Conservation (phyloP, 1,140 invertebrate species). For the Pinna nobilis region DNA sequence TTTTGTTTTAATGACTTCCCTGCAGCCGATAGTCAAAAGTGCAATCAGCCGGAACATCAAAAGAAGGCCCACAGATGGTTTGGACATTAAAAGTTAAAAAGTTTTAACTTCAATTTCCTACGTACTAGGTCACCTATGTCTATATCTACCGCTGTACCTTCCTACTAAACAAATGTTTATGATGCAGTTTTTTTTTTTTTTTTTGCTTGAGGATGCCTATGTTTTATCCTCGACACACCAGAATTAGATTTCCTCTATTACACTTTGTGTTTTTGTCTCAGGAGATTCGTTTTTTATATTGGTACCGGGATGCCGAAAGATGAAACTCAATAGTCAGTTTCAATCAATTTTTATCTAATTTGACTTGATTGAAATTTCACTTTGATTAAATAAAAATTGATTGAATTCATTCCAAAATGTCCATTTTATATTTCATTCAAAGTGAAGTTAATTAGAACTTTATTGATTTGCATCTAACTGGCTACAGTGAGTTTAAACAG, state of each 20-base stretch:
- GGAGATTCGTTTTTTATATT: conserved; percentile 7
- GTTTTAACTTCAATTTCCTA: conserved; percentile 29
- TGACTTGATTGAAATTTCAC: conserved; percentile 41
- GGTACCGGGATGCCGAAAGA: conserved; percentile 22
- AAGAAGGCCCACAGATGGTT: conserved; percentile 19
- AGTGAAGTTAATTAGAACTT: conserved; percentile 31
- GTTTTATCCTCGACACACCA: too few relatives aligned
- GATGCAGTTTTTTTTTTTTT: too few relatives aligned
- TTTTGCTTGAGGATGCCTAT: too few relatives aligned
- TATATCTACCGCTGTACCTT: too few relatives aligned
- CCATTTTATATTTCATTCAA: conserved; percentile 32
- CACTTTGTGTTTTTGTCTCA: background rate
- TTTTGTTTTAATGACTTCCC: conserved; percentile 18
- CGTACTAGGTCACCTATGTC: background rate
- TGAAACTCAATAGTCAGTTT: conserved; percentile 27
- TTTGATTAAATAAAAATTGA: conserved; percentile 44
- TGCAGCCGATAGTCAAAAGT: conserved; percentile 8
- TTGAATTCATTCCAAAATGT: conserved; percentile 42
- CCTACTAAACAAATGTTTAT: too few relatives aligned
- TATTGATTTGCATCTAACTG: too few relatives aligned
- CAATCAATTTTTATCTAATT: conserved; percentile 39
- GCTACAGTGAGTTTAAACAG: too few relatives aligned
- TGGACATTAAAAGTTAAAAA: conserved; percentile 22
- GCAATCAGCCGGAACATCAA: conserved; percentile 16
- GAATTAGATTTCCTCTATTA: conserved; percentile 24